phyloP scores from a whole-genome alignment of 2,113 vertebrate genomes.

The Corythornis cristatus region DNA sequence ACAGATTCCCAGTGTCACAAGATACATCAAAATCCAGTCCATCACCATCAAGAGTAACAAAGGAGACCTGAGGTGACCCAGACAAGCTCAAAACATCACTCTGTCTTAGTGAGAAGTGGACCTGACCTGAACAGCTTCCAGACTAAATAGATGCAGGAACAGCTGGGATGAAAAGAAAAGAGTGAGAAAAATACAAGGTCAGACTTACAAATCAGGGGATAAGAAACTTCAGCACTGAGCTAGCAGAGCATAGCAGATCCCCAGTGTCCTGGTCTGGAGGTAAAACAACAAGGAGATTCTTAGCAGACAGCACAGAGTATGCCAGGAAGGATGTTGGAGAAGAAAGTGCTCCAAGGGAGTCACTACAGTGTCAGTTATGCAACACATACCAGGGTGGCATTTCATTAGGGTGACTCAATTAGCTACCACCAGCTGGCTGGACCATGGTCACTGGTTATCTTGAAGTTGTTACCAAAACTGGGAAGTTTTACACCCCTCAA shows the following conservation, averaged over 20 bases:
- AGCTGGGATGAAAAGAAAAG: neutral
- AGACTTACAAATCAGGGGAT: neutral
- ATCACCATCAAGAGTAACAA: neutral
- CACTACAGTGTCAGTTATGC: neutral
- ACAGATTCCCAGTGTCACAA: neutral
- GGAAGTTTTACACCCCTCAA: neutral
- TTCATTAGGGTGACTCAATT: neutral
- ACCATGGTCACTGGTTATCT: neutral
- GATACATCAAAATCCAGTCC: slow-evolving; percentile 2
- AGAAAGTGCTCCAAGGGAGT: neutral
- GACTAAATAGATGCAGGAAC: neutral
- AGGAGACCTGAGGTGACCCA: slow-evolving; percentile 7
- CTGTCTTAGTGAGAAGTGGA: neutral
- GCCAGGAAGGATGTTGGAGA: neutral
- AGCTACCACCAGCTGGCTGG: neutral
- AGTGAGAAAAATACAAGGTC: neutral
- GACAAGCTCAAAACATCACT: neutral
- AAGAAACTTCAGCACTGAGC: neutral
- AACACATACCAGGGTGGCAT: rapidly evolving
- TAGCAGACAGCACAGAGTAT: neutral
- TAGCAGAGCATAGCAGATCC: neutral
- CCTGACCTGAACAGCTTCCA: neutral
- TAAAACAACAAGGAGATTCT: neutral
- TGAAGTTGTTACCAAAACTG: neutral
- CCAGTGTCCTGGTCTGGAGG: neutral